A percentile compares a stretch with the other conserved stretches of the same genome.
These are phyloP conservation scores for Pteruthius melanotis DNA, from an alignment of 2,113 vertebrate genomes.

Conservation along the genomic window DNA sequence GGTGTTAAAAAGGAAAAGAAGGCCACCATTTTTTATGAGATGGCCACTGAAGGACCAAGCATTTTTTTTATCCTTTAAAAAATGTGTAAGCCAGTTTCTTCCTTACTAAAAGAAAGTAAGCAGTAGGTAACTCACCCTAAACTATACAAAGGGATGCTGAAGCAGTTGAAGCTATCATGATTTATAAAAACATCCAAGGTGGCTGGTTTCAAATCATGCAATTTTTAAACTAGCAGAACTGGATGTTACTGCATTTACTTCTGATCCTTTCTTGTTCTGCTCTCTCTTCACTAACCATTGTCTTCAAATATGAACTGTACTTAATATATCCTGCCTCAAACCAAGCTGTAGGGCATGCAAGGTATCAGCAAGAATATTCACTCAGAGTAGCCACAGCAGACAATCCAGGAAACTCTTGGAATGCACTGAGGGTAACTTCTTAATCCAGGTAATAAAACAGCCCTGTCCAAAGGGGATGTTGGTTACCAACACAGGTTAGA, in stretches of 20 bases:
- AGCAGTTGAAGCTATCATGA: neutral
- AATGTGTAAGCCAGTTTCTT: neutral
- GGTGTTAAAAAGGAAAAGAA: neutral
- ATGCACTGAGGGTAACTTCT: neutral
- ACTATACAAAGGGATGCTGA: neutral
- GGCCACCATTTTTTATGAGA: neutral
- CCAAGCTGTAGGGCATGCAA: fast-evolving
- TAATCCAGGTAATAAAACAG: neutral
- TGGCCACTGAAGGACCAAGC: neutral
- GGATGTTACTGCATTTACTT: neutral
- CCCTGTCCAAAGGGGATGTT: neutral
- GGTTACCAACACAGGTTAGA: fast-evolving
- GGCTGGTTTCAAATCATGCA: neutral
- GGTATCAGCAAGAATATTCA: neutral
- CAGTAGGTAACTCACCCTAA: neutral
- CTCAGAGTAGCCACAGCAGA: neutral
- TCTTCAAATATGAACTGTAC: neutral
- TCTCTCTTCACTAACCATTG: neutral
- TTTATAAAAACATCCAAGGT: neutral
- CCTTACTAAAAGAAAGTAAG: neutral
- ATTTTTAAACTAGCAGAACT: neutral
- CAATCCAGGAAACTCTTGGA: neutral
- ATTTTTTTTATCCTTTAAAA: neutral
- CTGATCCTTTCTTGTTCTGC: neutral
- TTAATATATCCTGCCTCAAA: neutral